These are phyloP conservation scores for Andrena dorsata DNA, from an alignment of 2,888 invertebrate species.

Conservation along the genomic window DNA sequence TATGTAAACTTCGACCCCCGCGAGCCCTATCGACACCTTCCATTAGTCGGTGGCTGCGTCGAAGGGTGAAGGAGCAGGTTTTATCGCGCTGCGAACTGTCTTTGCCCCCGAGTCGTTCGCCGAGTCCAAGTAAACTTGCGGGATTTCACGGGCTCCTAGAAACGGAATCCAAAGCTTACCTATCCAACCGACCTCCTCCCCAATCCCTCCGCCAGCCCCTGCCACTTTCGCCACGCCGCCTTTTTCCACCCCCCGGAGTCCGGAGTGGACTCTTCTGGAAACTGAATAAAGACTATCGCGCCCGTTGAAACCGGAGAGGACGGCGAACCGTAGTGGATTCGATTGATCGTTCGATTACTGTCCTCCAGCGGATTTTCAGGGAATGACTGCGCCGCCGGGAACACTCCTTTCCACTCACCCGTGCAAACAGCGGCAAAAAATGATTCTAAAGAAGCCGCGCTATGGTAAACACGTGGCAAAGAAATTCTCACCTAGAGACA, in stretches of 20 bases:
- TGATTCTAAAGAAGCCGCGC: background rate
- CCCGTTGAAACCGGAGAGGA: constrained; percentile 37
- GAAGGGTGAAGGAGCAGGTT: constrained; percentile 68
- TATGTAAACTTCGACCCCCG: constrained; percentile 72
- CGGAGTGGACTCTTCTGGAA: constrained; percentile 57
- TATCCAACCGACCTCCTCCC: constrained; percentile 23
- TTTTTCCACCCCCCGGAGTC: constrained; percentile 58
- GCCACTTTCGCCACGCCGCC: constrained; percentile 55
- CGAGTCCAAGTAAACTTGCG: constrained; percentile 65
- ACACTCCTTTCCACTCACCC: constrained; percentile 56
- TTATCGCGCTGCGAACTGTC: constrained; percentile 69
- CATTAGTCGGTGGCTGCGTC: constrained; percentile 70
- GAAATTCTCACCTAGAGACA: background rate
- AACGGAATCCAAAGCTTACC: constrained; percentile 61
- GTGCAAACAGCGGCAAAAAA: constrained; percentile 45
- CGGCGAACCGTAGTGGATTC: constrained; percentile 55
- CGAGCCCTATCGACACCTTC: constrained; percentile 73
- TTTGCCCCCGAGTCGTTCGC: constrained; percentile 51
- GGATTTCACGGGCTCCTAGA: constrained; percentile 57
- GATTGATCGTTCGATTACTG: constrained; percentile 66
- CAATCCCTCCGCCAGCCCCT: background rate
- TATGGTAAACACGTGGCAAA: background rate
- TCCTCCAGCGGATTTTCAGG: constrained; percentile 52
- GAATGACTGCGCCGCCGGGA: constrained; percentile 42
- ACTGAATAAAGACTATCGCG: constrained; percentile 53